Percentiles rank a stretch among this genome's conserved stretches.
Conservation (phyloP, 1,140 invertebrate species). For the Thaumatotibia leucotreta region DNA sequence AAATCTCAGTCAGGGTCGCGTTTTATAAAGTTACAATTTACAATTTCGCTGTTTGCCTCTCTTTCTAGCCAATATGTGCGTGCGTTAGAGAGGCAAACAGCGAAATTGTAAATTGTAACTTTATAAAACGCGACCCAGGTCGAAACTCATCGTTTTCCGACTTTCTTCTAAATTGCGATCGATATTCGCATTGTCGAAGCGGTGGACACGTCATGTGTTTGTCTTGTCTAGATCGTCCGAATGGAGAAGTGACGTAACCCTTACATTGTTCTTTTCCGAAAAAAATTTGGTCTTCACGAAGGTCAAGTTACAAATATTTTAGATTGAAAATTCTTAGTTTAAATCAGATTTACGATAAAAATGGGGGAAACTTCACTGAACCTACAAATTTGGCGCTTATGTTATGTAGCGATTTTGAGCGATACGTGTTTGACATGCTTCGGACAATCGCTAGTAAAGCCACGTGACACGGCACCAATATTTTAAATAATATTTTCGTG, state of each 20-base stretch:
- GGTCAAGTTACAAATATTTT: too few species aligned
- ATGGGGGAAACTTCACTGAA: background rate
- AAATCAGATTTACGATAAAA: background rate
- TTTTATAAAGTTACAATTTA: too few species aligned
- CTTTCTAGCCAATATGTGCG: too few species aligned
- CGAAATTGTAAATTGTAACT: too few species aligned
- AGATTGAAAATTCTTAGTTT: too few species aligned
- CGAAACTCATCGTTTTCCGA: too few species aligned
- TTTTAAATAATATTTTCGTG: background rate
- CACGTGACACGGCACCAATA: background rate
- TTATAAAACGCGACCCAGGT: too few species aligned
- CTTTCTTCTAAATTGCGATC: background rate
- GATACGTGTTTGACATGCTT: background rate
- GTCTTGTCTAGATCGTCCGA: too few species aligned
- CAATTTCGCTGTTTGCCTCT: too few species aligned
- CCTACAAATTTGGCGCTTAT: background rate
- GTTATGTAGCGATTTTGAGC: background rate
- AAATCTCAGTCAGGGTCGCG: too few species aligned
- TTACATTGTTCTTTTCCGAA: background rate
- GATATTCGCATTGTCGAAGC: background rate
- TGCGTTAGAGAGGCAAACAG: too few species aligned
- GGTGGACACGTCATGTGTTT: background rate
- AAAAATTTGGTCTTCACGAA: too few species aligned
- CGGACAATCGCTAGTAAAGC: background rate
- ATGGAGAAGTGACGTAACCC: background rate